Evolutionary conservation across 1,140 invertebrate genomes (phyloP).

Genomic region (Drosophila ironensis): DNA sequence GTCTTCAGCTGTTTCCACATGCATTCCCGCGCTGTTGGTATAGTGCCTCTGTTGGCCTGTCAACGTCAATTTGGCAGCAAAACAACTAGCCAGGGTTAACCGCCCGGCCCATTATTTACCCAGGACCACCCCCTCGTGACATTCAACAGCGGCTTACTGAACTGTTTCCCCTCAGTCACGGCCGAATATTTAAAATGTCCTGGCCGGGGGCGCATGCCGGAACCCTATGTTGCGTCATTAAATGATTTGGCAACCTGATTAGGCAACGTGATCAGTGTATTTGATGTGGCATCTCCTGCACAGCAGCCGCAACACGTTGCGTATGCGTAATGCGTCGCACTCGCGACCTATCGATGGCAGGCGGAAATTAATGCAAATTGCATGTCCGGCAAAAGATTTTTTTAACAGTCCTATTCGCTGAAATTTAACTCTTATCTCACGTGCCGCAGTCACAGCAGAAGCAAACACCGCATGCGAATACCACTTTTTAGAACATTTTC

Average conservation of each 20-base stretch:
- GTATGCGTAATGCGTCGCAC: conserved; percentile 52
- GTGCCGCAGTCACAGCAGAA: conserved; percentile 42
- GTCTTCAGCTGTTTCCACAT: conserved; percentile 10
- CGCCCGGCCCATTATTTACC: conserved; percentile 5
- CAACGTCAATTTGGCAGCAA: conserved; percentile 60
- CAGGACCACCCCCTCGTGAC: background rate
- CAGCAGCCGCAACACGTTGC: conserved; percentile 48
- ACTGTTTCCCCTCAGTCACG: conserved; percentile 32
- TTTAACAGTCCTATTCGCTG: conserved; percentile 26
- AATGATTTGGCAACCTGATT: conserved; percentile 65
- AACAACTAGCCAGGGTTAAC: conserved; percentile 32
- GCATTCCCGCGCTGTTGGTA: conserved; percentile 1
- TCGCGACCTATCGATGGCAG: conserved; percentile 34
- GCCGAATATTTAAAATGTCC: conserved; percentile 42
- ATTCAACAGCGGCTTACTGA: conserved; percentile 11
- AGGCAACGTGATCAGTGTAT: conserved; percentile 58
- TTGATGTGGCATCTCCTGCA: conserved; percentile 14
- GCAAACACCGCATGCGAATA: background rate
- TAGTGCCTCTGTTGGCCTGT: conserved; percentile 25
- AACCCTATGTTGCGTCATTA: conserved; percentile 42
- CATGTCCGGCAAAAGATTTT: conserved; percentile 18
- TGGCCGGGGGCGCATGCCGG: background rate
- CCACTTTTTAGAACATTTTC: too few relatives aligned
- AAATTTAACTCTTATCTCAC: conserved; percentile 68
- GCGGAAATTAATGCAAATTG: conserved; percentile 43